Base-by-base conservation (phyloP, 2,113 vertebrate species). In the Gasterosteus aculeatus region DNA sequence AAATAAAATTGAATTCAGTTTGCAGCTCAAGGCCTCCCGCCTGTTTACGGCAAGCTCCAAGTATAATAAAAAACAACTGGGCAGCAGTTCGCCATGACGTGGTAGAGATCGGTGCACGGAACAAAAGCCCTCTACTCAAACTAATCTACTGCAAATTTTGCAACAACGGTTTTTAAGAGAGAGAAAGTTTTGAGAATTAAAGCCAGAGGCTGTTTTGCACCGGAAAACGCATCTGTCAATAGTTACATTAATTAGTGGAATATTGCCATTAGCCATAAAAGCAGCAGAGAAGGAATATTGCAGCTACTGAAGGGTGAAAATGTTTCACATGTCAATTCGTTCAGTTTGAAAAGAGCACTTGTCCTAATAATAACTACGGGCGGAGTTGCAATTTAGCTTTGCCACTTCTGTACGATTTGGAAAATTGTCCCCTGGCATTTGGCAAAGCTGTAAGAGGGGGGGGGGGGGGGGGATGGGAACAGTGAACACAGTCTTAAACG, bases 381-480 rank as follows among this genome's bases (percentile, higher is more conserved):
- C 11, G 22, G 31, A 16, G 39, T 16, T 63, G 44, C 8, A 61
- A 2, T 75, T 75, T 74, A 64, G 65, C 77, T 15, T 9, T 12
- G 18, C 4, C 14, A n/a, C 10, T 7, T 54, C 31, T 49, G 33
- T 72, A 35, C 42, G n/a, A 65, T 72, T 72, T 72, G 7, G 0
- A 63, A 71, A 69, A 49, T 66, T 70, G 64, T 11, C 22, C 22
- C 67, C 35, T 66, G 64, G 44, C 46, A 42, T 77, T 61, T 78
- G 49, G 64, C 59, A 39, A 14, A 61, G 66, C 10, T 70, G 16
- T 72, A 22, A 19, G 54, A 49, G 49, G 58, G 35, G 16, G 26
- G 39, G 31, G n/a, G 29, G 58, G 41, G 12, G 29, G 39, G 26
- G 39, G 31, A 58, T 56, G 15, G 4, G 12, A 71, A 39, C 22